Base-by-base conservation (phyloP, 2,113 vertebrate genomes). In the Otolemur garnettii region DNA sequence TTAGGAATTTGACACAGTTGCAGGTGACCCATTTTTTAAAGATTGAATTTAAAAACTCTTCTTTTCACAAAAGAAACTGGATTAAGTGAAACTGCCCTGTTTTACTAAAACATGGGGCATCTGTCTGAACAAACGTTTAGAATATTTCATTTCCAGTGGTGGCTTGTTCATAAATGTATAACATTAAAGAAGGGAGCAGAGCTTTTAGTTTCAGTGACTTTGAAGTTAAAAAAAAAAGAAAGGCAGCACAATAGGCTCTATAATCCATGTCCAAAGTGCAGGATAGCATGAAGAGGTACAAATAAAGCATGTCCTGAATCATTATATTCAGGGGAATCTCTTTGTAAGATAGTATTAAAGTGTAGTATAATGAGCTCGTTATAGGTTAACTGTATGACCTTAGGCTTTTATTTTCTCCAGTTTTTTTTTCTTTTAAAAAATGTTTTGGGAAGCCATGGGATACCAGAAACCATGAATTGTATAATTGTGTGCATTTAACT, bases 11-110 rank as follows among this genome's bases (percentile, higher is more conserved):
- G 50, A 91, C 81, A 84, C 74, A 72, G 89, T 96, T 95, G 78
- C 93, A 68, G 77, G 64, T 95, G 89, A 97, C 83, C 96, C 91
- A 91, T 96, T 97, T 98, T 77, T 87, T 87, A 94, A 96, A 90
- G 90, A 91, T 66, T 19, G 71, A 71, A 83, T 96, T 95, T 59
- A 93, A 88, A 96, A 96, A 88, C 74, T 71, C 85, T 92, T 81
- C 55, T 87, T 64, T 95, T 92, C 93, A 91, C 93, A 93, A 81
- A 96, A 93, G 87, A 75, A 97, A 78, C 82, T 59, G 60, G 59
- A 93, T 97, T 91, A 94, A 94, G 95, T 79, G n/a, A 74, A 91
- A 93, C 90, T 90, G 91, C 74, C 83, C 74, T 84, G 64, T 91
- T 90, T 97, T 80, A 81, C 79, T 95, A 68, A 93, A 89, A 87